These are phyloP conservation scores for Dicyrtomina minuta DNA, from an alignment of 2,888 invertebrate genomes.

Conservation along the genomic window DNA sequence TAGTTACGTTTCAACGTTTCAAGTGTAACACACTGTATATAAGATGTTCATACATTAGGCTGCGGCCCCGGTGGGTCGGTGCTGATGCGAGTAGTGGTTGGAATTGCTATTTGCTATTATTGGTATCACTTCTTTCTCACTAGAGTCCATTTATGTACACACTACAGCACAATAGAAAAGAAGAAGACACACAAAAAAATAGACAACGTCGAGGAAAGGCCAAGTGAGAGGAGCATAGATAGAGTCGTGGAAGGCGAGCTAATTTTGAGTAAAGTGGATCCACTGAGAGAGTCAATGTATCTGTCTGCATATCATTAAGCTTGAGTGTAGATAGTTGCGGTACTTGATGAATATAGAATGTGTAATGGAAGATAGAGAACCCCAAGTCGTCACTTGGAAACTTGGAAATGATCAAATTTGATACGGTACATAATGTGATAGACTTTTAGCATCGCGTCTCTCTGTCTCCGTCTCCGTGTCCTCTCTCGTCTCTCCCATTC, in stretches of 20 bases:
- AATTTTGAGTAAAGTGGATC: slow-evolving; percentile 41
- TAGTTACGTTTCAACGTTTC: no score
- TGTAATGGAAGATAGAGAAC: not conserved
- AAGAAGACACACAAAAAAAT: not conserved
- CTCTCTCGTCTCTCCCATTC: no score
- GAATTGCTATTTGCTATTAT: no score
- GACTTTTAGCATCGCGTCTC: not conserved
- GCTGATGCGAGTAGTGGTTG: no score
- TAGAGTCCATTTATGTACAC: not conserved
- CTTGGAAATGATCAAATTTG: slow-evolving; percentile 9
- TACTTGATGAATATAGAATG: slow-evolving; percentile 40
- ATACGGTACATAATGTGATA: slow-evolving; percentile 4
- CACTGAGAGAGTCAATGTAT: slow-evolving; percentile 31
- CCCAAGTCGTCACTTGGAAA: slow-evolving; percentile 11
- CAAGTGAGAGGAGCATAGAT: not conserved
- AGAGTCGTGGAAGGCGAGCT: slow-evolving; percentile 21
- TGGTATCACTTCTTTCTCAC: not conserved
- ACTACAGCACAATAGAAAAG: not conserved
- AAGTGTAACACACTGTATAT: no score
- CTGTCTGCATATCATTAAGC: slow-evolving; percentile 37
- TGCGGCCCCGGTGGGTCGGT: no score
- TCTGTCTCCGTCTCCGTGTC: no score
- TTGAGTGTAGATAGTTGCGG: slow-evolving; percentile 29
- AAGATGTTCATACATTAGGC: no score
- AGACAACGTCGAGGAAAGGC: not conserved